Conservation (phyloP, 2,113 vertebrate species). For the Epinephelus lanceolatus region DNA sequence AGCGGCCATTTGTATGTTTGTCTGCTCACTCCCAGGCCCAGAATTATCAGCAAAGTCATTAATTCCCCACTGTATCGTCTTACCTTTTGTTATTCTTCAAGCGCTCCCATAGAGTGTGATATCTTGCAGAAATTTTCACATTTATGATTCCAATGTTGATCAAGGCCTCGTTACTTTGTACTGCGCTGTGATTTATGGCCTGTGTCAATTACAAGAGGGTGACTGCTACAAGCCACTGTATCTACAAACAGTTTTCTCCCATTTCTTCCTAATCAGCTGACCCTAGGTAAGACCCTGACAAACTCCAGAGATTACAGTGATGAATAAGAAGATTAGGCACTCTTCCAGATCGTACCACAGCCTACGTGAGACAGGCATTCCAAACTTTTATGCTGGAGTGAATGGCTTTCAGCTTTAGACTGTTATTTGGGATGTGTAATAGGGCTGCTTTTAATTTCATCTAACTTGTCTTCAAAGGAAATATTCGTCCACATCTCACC, state of each 20-base stretch:
- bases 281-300: too few relatives aligned
- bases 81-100: conserved; percentile 34
- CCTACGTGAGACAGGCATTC: too few relatives aligned
- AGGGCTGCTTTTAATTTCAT: background rate
- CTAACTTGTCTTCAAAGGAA: too few relatives aligned
- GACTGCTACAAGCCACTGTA: background rate
- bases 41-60: conserved; percentile 40
- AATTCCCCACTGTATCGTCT: conserved; percentile 15
- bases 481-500: too few relatives aligned
- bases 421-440: too few relatives aligned
- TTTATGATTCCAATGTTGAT: background rate
- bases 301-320: too few relatives aligned
- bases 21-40: conserved; percentile 10
- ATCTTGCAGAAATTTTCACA: background rate
- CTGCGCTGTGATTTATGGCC: conserved; percentile 8
- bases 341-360: too few relatives aligned
- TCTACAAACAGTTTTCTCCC: background rate
- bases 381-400: too few relatives aligned
- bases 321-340: too few relatives aligned
- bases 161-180: background rate
- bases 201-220: background rate
- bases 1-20: conserved; percentile 35
- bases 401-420: too few relatives aligned
- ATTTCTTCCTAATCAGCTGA: too few relatives aligned
- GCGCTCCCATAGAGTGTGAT: background rate